Conservation (phyloP, 92 coral and sea anemone species). For the Palythoa grandis region DNA sequence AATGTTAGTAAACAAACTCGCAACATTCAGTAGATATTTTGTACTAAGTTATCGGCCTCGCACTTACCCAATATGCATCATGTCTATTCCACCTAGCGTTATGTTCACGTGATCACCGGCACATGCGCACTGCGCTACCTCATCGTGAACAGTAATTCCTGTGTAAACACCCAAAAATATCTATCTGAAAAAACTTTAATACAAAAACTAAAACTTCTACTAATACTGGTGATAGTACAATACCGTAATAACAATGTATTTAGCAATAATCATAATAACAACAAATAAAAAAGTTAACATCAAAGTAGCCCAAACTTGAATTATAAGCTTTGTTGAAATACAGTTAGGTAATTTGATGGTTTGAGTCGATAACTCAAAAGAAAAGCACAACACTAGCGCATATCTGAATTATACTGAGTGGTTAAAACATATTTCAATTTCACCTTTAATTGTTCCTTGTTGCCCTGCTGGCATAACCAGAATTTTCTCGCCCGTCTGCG, state of each 20-base stretch:
- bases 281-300: no score
- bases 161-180: neutral
- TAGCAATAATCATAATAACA: no score
- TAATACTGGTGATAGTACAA: no score
- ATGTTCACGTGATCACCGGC: slow-evolving; percentile 96
- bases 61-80: slow-evolving; percentile 94
- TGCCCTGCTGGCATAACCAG: slow-evolving; percentile 93
- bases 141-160: slow-evolving; percentile 85
- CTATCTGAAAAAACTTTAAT: neutral
- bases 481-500: slow-evolving; percentile 81
- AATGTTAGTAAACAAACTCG: no score
- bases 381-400: no score
- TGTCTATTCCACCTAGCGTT: slow-evolving; percentile 82
- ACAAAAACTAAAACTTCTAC: no score
- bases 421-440: neutral
- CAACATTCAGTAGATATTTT: neutral
- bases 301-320: no score
- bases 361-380: no score
- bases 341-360: no score
- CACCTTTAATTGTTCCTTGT: slow-evolving; percentile 88
- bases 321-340: no score
- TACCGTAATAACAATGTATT: no score
- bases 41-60: no score
- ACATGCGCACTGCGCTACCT: slow-evolving; percentile 84
- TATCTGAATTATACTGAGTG: neutral